A percentile compares a stretch with the other conserved stretches of the same genome.
phyloP scores from a whole-genome alignment of 2,888 invertebrate species.

The Caenorhabditis virilis region DNA sequence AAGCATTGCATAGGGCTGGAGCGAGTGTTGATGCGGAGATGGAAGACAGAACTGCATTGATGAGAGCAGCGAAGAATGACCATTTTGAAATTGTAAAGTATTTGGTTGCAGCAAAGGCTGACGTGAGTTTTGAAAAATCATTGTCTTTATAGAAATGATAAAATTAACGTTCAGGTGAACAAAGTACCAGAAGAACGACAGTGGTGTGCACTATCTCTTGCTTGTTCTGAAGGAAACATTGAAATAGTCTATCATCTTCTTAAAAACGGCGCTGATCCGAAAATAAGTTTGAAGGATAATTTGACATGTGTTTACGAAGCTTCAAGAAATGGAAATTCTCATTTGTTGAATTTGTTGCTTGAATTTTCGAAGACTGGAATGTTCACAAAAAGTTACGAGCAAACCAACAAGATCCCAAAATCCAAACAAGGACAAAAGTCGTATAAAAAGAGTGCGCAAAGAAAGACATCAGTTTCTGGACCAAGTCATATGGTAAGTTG shows the following conservation, averaged over 20 bases:
- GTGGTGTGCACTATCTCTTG: constrained; percentile 92
- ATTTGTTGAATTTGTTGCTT: constrained; percentile 88
- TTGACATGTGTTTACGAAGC: constrained; percentile 98
- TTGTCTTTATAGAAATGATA: too few relatives aligned
- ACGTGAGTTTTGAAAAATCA: too few relatives aligned
- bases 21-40: constrained; percentile 96
- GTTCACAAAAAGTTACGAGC: constrained; percentile 7
- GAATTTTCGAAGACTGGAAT: constrained; percentile 72
- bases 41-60: constrained; percentile 93
- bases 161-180: too few relatives aligned
- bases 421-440: constrained; percentile 5
- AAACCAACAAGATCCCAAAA: constrained; percentile 3
- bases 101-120: constrained; percentile 84
- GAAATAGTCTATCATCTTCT: constrained; percentile 89
- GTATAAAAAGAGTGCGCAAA: neutral
- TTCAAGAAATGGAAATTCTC: constrained; percentile 94
- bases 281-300: constrained; percentile 91
- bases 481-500: neutral
- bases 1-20: constrained; percentile 78
- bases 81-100: constrained; percentile 94
- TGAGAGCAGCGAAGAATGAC: constrained; percentile 97
- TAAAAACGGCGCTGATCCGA: constrained; percentile 89
- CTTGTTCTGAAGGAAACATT: constrained; percentile 90
- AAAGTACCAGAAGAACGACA: constrained; percentile 74
- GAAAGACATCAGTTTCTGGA: neutral